phyloP scores from a whole-genome alignment of 2,113 vertebrate genomes.

The Brienomyrus longianalis region DNA sequence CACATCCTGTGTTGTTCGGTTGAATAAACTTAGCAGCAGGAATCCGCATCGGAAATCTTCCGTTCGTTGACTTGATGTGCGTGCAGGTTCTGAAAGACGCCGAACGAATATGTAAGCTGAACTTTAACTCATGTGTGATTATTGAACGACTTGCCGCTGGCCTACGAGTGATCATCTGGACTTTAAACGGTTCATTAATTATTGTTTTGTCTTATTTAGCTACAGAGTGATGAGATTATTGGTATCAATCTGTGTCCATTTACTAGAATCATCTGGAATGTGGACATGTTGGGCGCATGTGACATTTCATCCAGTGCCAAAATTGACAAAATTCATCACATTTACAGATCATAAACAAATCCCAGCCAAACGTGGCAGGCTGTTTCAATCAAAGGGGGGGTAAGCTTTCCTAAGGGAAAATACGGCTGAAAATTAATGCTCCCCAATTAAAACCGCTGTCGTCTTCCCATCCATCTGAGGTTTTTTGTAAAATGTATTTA shows the following conservation, averaged over 20 bases:
- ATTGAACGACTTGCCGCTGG: not conserved
- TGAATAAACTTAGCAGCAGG: not conserved
- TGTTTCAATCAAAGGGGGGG: slow-evolving; percentile 3
- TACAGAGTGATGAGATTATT: slow-evolving; percentile 2
- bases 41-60: not conserved
- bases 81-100: not conserved
- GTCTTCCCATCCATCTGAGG: slow-evolving; percentile 12
- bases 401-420: not conserved
- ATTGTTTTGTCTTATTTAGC: slow-evolving; percentile 2
- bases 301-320: slow-evolving; percentile 12
- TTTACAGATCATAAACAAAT: slow-evolving; percentile 15
- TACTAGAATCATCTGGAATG: slow-evolving; percentile 3
- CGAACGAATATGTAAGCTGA: not conserved
- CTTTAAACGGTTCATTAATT: not conserved
- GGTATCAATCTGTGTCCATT: not conserved
- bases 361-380: not conserved
- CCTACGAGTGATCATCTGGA: not conserved
- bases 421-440: slow-evolving; percentile 5
- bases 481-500: not conserved
- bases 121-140: not conserved
- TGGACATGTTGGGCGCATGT: not conserved
- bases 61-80: not conserved
- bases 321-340: slow-evolving; percentile 14
- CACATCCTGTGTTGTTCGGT: not conserved
- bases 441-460: not conserved